Evolutionary conservation across 2,888 invertebrate species (phyloP).

Genomic region (Tinea pellionella): DNA sequence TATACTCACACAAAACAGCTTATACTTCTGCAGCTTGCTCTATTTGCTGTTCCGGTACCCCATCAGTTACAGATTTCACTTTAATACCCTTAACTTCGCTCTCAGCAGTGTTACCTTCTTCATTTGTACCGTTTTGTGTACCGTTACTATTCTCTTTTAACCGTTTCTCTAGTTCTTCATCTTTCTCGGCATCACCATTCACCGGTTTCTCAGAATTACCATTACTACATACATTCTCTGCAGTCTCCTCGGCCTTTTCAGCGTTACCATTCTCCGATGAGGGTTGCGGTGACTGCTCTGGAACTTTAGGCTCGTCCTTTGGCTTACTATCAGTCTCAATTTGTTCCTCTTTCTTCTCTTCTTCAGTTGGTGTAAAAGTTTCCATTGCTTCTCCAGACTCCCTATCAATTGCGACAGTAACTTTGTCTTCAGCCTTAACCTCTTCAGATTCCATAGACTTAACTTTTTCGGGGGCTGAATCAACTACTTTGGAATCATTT

Average conservation of each 20-base stretch:
- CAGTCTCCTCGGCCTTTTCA: no score
- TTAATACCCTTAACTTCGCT: constrained; percentile 41
- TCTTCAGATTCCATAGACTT: constrained; percentile 9
- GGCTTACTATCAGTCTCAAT: constrained; percentile 19
- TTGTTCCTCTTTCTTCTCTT: constrained; percentile 13
- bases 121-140: not conserved
- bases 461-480: not conserved
- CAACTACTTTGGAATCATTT: constrained; percentile 14
- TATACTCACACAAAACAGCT: not conserved
- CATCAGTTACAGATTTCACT: constrained; percentile 63
- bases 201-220: constrained; percentile 19
- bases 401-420: constrained; percentile 21
- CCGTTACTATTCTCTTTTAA: constrained; percentile 24
- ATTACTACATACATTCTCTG: not conserved
- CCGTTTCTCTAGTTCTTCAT: not conserved
- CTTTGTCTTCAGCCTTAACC: constrained; percentile 16
- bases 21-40: constrained; percentile 29
- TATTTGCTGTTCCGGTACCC: constrained; percentile 57
- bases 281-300: not conserved
- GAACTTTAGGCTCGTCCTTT: constrained; percentile 2
- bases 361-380: not conserved
- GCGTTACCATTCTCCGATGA: not conserved
- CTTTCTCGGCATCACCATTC: constrained; percentile 13
- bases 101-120: not conserved
- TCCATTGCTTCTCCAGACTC: constrained; percentile 16